Evolutionary conservation across 1,140 invertebrate species (phyloP), one percentile per base, ranked within the genome.

Genomic region (Calephelis virginiensis): DNA sequence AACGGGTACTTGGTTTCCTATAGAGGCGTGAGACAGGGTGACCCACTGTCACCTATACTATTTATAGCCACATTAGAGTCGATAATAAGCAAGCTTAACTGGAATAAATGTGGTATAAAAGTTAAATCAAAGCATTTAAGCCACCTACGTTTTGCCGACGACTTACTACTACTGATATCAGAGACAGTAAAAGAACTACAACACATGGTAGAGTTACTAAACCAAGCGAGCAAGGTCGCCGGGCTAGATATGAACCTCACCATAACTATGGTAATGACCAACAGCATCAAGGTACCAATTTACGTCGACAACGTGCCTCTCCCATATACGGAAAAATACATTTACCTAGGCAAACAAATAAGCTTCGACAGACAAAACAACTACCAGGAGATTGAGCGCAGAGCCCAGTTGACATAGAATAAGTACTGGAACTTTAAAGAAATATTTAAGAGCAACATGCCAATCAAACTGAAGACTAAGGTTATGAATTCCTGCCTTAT

Each of bases 301-400:
- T 50, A 13, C 13, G n/a, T 50, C 49, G 67, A 2, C 28, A 69
- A 65, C 10, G 17, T 28, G 9, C 67, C 63, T 43, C 46, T 77
- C 7, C 13, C 68, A 12, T 77, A 72, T 50, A 59, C 66, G 6
- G 67, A 73, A 11, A 59, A 63, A 37, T 73, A 75, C 28, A 17
- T 17, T 17, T 17, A 17, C 17, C 17, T 17, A 17, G 17, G 17
- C 17, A 17, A 17, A 3, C 17, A 17, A 17, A 17, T 17, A 17
- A 17, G 17, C 3, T 17, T 17, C 17, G 17, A 17, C 3, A 3
- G 17, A 17, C 17, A 1, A 1, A 17, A 17, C 17, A 17, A 17
- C 17, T 17, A 17, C 17, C 3, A 17, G 1, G 17, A 17, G 17
- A 17, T 17, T 17, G 17, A 17, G 17, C 17, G 17, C 17, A 17